A percentile compares a stretch with the other conserved stretches of the same genome.
Evolutionary conservation across 1,140 invertebrate species (phyloP).

Genomic region (Orussus abietinus): DNA sequence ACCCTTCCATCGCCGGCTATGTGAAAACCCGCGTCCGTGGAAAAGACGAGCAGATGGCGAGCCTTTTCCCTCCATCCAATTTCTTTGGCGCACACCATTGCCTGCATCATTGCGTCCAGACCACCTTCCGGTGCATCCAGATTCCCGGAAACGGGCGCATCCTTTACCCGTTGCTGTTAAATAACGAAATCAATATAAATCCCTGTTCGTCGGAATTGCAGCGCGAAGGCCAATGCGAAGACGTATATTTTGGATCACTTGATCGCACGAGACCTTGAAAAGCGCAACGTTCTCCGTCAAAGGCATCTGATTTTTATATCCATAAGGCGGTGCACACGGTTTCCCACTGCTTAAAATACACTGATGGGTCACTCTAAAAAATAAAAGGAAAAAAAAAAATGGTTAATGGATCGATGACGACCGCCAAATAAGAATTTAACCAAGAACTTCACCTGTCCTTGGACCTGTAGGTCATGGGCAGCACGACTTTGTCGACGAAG

Average conservation of each 20-base stretch:
- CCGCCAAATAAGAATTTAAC: conserved; percentile 5
- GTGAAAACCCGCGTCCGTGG: conserved; percentile 61
- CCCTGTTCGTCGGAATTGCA: too few species aligned
- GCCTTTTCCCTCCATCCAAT: conserved; percentile 64
- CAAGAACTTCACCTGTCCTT: conserved; percentile 47
- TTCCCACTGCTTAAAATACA: conserved; percentile 45
- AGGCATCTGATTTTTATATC: conserved; percentile 65
- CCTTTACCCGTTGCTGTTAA: conserved; percentile 44
- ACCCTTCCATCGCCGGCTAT: conserved; percentile 65
- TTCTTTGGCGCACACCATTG: conserved; percentile 59
- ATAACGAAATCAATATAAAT: conserved; percentile 13
- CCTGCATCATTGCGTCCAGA: conserved; percentile 78
- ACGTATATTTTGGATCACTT: too few species aligned
- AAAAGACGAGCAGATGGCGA: conserved; percentile 60
- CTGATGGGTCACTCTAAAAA: conserved; percentile 54
- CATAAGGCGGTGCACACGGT: conserved; percentile 63
- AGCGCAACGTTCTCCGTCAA: conserved; percentile 57
- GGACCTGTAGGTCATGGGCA: conserved; percentile 71
- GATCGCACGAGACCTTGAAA: too few species aligned
- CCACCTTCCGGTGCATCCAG: conserved; percentile 73
- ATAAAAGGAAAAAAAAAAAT: conserved; percentile 5
- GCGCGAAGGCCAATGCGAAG: too few species aligned
- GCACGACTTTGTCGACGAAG: conserved; percentile 83
- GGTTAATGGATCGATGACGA: conserved; percentile 1
- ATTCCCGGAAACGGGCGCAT: conserved; percentile 63